phyloP scores from a whole-genome alignment of 1,140 invertebrate genomes.

The Lordiphosa mommai region DNA sequence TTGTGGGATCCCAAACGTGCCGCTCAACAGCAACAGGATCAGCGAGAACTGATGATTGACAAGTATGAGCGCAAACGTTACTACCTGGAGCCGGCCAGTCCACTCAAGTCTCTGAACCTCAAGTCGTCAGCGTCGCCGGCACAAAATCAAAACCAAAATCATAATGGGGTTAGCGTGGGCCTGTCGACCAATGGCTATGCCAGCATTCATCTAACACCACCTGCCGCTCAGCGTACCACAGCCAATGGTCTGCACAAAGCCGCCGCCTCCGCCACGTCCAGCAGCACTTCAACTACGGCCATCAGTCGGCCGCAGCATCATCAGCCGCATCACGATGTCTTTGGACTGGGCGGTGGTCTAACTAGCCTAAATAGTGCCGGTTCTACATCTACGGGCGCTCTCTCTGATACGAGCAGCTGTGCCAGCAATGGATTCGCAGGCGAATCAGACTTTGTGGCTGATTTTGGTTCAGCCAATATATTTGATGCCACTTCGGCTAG shows the following conservation, averaged over 20 bases:
- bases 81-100: conserved; percentile 84
- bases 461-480: conserved; percentile 83
- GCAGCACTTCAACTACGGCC: conserved; percentile 26
- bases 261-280: conserved; percentile 5
- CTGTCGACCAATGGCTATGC: conserved; percentile 55
- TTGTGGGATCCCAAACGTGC: conserved; percentile 88
- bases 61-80: conserved; percentile 96
- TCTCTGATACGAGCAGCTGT: conserved; percentile 73
- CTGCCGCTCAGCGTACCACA: conserved; percentile 66
- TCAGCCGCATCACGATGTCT: conserved; percentile 53
- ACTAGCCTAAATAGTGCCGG: conserved; percentile 72
- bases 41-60: conserved; percentile 94
- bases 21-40: conserved; percentile 82
- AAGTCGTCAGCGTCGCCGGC: conserved; percentile 49
- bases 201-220: conserved; percentile 72
- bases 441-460: conserved; percentile 83
- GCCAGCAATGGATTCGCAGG: conserved; percentile 78
- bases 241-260: conserved; percentile 61
- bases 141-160: conserved; percentile 18
- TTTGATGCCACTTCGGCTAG: conserved; percentile 79
- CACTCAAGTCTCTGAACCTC: conserved; percentile 79
- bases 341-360: conserved; percentile 41
- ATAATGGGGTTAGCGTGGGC: conserved; percentile 13
- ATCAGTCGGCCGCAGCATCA: conserved; percentile 70
- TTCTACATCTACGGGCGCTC: conserved; percentile 72